phyloP scores from a whole-genome alignment of 2,797 vertebrate genomes.

The Caiman crocodilus region DNA sequence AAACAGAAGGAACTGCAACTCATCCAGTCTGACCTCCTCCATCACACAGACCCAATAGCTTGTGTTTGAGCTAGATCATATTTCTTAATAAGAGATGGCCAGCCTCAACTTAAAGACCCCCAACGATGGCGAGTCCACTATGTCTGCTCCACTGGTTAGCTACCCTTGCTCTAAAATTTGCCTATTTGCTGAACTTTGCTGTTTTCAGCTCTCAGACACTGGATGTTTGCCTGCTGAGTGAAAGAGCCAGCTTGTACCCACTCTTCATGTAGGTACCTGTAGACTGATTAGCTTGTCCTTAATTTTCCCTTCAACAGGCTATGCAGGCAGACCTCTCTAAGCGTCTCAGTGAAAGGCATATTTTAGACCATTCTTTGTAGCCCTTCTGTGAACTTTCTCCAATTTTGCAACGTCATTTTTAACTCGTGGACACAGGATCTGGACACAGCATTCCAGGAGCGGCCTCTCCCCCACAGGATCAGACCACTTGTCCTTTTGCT shows the following conservation, averaged over 20 bases:
- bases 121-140: not conserved
- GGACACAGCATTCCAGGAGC: not conserved
- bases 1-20: not conserved
- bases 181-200: not conserved
- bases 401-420: not conserved
- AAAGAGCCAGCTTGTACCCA: not conserved
- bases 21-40: not conserved
- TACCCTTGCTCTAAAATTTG: not conserved
- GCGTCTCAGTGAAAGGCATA: not conserved
- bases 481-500: not conserved
- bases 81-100: not conserved
- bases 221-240: not conserved
- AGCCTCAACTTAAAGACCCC: not conserved
- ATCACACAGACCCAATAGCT: not conserved
- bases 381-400: not conserved
- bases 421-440: not conserved
- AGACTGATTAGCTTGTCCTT: not conserved
- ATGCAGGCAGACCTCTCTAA: not conserved
- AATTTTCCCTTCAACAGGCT: not conserved
- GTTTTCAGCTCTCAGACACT: not conserved
- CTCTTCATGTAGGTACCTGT: not conserved
- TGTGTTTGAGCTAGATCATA: not conserved
- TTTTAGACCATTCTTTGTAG: not conserved
- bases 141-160: not conserved
- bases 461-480: not conserved